Base-by-base conservation (phyloP, 2,888 invertebrate species). In the Neoascia interrupta region DNA sequence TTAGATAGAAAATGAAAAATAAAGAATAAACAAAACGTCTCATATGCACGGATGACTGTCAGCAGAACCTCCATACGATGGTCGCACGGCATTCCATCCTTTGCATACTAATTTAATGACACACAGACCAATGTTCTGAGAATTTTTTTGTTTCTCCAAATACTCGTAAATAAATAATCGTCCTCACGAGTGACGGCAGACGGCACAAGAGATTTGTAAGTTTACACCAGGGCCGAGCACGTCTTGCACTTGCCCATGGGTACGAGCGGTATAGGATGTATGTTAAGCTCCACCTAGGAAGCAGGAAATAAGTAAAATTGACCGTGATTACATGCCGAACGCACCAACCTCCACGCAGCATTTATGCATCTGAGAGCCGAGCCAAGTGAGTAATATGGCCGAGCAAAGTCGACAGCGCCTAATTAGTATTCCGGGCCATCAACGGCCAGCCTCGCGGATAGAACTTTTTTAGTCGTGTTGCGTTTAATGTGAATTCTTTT, bases 311-410 rank as follows among this genome's bases (percentile, higher is more conserved):
- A 54, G 31, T 53, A 26, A 37, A 34, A 39, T 58, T 66, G 72
- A 72, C 72, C 76, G 54, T 79, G 76, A 72, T 70, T 79, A 66
- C 58, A 72, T 72, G 72, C 53, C 64, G 70, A 63, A 53, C 39
- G n/a, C 39, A 34, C 39, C 31, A n/a, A 21, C 26, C 13, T 18
- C 23, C 51, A 54, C 70, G 10, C 18, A 16, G 11, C 21, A 5
- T 21, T 6, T 31, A n/a, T 28, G 28, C 13, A 37, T 5, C 37
- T 34, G 10, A 6, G 34, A 34, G 34, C 34, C 26, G 23, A 45
- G 21, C 34, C 31, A 66, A 16, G 47, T 37, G 36, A 61, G 61
- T 70, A 45, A 74, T 60, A 5, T 53, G 18, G 47, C 18, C 10
- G 51, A 43, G 43, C 53, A 37, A 39, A 63, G 47, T 28, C 45